Conservation (phyloP, 1,140 invertebrate genomes). For the Psilanteris sp. region DNA sequence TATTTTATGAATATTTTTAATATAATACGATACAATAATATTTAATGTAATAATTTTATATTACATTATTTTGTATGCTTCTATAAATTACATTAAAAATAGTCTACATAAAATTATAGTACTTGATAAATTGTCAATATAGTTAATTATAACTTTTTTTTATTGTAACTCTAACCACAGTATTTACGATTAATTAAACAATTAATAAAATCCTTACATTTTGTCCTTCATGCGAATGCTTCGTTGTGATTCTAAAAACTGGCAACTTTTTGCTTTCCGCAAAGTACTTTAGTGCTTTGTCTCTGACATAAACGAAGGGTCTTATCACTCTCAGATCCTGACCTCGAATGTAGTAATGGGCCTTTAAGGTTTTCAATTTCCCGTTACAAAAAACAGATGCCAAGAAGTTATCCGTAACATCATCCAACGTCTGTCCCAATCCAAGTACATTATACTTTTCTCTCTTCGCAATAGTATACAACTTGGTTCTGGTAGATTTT, state of each 20-base stretch:
- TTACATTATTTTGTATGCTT: no score
- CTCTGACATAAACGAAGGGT: conserved; percentile 92
- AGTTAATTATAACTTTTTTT: no score
- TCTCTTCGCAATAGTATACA: conserved; percentile 87
- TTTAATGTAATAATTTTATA: no score
- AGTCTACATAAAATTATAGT: no score
- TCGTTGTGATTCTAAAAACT: conserved; percentile 83
- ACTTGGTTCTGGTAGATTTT: conserved; percentile 85
- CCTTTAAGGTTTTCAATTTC: conserved; percentile 89
- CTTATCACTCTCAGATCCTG: conserved; percentile 90
- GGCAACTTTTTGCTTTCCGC: conserved; percentile 85
- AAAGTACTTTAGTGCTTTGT: conserved; percentile 86
- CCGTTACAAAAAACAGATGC: conserved; percentile 91
- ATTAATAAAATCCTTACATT: conserved; percentile 76
- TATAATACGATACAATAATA: no score
- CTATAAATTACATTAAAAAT: no score
- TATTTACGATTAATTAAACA: no score
- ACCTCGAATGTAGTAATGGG: conserved; percentile 88
- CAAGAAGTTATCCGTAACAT: conserved; percentile 90
- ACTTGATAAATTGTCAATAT: no score
- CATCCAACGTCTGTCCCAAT: conserved; percentile 92
- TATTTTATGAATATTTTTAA: no score
- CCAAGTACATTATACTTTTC: conserved; percentile 92
- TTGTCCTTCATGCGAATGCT: conserved; percentile 83
- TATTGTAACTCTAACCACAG: no score